Evolutionary conservation across 2,888 invertebrate genomes (phyloP), one percentile per base, ranked within the genome.

Genomic region (Ormyrus thymus): DNA sequence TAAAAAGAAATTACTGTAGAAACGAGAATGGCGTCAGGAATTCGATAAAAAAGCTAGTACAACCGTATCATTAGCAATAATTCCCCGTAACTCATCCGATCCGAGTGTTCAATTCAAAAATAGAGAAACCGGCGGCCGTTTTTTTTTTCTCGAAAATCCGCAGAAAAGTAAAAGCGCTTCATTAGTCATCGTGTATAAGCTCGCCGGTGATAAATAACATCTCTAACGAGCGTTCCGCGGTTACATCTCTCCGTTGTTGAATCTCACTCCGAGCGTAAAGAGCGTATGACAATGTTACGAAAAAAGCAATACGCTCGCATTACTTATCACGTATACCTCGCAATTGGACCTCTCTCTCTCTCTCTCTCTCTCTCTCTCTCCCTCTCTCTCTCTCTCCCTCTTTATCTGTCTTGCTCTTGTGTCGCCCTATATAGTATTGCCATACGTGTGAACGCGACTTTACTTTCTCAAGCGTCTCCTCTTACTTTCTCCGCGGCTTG

Each of bases 381-480:
- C 64, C 79, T 53, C 78, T 83, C 81, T 76, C n/a, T n/a, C 29
- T 51, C 51, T 66, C 45, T 75, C 45, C 53, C 72, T 45, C 10
- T 55, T 15, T 46, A n/a, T 64, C 15, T 56, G 13, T 46, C 11
- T 73, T 78, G 50, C 78, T 83, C 82, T 76, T 79, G 79, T 59
- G 79, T 79, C 82, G 82, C 81, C 83, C 84, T 84, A 83, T 84
- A 83, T 83, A 84, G 81, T 78, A 82, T 81, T 81, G 81, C 81
- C 81, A 80, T 86, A 85, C 83, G 83, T 83, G 84, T 82, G 83
- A 84, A 84, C 82, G 83, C 84, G 85, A 81, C 85, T 86, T 86
- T 86, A 87, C 87, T 87, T 87, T 87, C 87, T 85, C 87, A 83
- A 87, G 83, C 84, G 84, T 72, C 82, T 84, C 84, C 83, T 87